Percentiles rank a stretch among this genome's conserved stretches.
Conservation (phyloP, 2,888 invertebrate genomes). For the Leucophora obtusa region DNA sequence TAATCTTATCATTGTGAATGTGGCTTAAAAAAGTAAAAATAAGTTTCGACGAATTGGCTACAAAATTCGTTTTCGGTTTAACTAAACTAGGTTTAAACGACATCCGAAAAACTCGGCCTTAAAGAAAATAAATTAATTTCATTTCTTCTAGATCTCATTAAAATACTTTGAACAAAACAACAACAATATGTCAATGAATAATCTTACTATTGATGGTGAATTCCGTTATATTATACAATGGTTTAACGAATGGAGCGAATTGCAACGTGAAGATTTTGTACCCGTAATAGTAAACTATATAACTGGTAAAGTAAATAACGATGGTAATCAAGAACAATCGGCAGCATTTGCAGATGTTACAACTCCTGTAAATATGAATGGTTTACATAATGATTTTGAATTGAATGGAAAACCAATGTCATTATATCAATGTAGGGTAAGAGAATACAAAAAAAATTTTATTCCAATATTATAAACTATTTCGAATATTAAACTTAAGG, state of each 20-base stretch:
- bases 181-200: constrained; percentile 80
- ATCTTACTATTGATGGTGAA: constrained; percentile 85
- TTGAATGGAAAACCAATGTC: constrained; percentile 89
- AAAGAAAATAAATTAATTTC: too few relatives aligned
- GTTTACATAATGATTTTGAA: constrained; percentile 84
- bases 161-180: constrained; percentile 16
- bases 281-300: constrained; percentile 84
- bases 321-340: constrained; percentile 40
- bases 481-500: too few relatives aligned
- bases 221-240: constrained; percentile 90
- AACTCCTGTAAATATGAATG: constrained; percentile 82
- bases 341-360: constrained; percentile 73
- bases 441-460: constrained; percentile 73
- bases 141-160: not conserved
- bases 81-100: too few relatives aligned
- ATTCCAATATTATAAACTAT: not conserved
- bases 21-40: too few relatives aligned
- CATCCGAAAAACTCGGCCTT: too few relatives aligned
- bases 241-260: constrained; percentile 93
- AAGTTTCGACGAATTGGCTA: too few relatives aligned
- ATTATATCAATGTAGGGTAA: constrained; percentile 89
- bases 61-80: too few relatives aligned
- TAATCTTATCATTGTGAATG: too few relatives aligned
- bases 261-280: constrained; percentile 90
- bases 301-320: constrained; percentile 53